Conservation (phyloP, 37 sponge, comb jelly and placozoan species). For the Eunapius fragilis region DNA sequence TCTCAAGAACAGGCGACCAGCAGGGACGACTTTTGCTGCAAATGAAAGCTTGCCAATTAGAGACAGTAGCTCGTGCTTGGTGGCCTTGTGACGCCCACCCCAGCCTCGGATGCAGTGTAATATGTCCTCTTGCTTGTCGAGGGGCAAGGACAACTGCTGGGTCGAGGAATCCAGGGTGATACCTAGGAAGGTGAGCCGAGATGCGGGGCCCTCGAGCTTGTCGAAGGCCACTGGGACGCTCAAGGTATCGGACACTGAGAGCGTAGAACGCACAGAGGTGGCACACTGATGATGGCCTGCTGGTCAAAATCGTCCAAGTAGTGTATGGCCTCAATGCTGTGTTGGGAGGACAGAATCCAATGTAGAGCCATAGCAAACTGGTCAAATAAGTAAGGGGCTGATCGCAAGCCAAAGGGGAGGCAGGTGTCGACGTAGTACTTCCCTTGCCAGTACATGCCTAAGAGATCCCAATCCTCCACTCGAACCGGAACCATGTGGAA, state of each 20-base stretch:
- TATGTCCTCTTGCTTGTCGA: slow-evolving; percentile 1
- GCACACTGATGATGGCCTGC: neutral
- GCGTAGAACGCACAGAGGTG: neutral
- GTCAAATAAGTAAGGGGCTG: too few species aligned
- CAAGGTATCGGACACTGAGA: neutral
- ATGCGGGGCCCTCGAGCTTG: slow-evolving; percentile 2
- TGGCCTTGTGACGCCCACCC: too few species aligned
- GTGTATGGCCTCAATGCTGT: slow-evolving; percentile 13
- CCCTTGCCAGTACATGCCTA: slow-evolving; percentile 36
- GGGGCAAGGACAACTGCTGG: slow-evolving; percentile 1
- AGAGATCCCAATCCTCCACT: slow-evolving; percentile 33
- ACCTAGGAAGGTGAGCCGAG: slow-evolving; percentile 31
- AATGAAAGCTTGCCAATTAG: too few species aligned
- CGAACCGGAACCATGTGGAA: slow-evolving; percentile 33
- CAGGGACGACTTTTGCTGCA: too few species aligned
- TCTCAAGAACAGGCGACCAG: too few species aligned
- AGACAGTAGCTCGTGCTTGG: too few species aligned
- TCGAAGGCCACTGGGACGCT: slow-evolving; percentile 26
- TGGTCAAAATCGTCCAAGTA: slow-evolving; percentile 32
- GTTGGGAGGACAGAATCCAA: slow-evolving; percentile 29
- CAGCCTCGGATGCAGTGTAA: neutral
- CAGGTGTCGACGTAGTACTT: slow-evolving; percentile 29
- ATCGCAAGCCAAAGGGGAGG: slow-evolving; percentile 29
- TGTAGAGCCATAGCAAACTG: too few species aligned
- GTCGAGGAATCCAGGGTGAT: slow-evolving; percentile 6